Evolutionary conservation across 2,888 invertebrate species (phyloP).

Genomic region (Atethmia centrago): DNA sequence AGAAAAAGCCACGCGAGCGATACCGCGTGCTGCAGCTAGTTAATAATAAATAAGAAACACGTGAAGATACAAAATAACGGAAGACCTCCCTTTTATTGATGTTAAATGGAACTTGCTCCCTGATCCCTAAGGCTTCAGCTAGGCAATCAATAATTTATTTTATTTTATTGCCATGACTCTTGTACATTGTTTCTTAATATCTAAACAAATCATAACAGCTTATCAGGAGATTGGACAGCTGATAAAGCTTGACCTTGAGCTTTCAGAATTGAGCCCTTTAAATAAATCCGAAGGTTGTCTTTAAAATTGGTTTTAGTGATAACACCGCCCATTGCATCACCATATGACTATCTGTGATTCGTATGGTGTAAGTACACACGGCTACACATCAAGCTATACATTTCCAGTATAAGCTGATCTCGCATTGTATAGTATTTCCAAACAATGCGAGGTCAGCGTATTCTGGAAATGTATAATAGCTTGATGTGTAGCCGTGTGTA

Average conservation of each 20-base stretch:
- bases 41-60: slow-evolving; percentile 32
- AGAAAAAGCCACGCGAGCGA: no score
- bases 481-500: no score
- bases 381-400: no score
- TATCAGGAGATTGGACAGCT: neutral
- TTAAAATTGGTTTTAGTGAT: neutral
- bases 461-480: no score
- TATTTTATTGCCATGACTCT: neutral
- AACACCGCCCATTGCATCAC: neutral
- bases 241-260: neutral
- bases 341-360: neutral
- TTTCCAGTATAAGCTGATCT: no score
- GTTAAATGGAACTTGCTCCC: neutral
- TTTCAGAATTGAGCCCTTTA: neutral
- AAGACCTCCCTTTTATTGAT: neutral
- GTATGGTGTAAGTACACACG: neutral
- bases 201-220: neutral
- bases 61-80: slow-evolving; percentile 11
- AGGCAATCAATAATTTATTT: neutral
- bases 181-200: neutral
- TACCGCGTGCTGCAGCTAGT: no score
- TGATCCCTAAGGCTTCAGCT: neutral
- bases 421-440: no score
- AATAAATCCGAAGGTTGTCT: neutral
- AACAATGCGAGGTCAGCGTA: no score